Evolutionary conservation across 1,140 invertebrate species (phyloP).

Genomic region (Helicoverpa zea): DNA sequence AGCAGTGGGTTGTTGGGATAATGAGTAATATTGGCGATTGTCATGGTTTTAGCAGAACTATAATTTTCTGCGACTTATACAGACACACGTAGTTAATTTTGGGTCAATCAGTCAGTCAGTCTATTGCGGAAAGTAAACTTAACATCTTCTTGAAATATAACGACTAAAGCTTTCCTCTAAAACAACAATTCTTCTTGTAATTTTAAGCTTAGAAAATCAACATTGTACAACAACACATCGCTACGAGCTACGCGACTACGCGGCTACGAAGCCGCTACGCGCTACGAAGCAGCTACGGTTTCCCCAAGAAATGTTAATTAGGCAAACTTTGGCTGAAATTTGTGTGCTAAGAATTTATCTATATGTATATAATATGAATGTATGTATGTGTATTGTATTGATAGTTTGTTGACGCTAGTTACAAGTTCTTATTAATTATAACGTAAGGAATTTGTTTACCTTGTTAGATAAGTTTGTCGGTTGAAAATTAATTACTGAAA

Average conservation of each 20-base stretch:
- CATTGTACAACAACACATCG: slow-evolving; percentile 29
- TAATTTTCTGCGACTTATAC: no score
- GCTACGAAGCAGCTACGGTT: slow-evolving; percentile 19
- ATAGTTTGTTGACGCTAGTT: slow-evolving; percentile 3
- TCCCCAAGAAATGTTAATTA: slow-evolving; percentile 36
- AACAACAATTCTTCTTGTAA: not conserved
- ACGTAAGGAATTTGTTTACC: slow-evolving; percentile 2
- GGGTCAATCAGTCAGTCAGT: no score
- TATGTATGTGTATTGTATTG: slow-evolving; percentile 1
- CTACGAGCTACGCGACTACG: slow-evolving; percentile 14
- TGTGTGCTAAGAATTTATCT: slow-evolving; percentile 28
- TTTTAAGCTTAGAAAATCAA: slow-evolving; percentile 28
- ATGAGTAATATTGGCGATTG: no score
- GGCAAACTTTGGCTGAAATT: slow-evolving; percentile 28
- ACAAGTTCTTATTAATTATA: slow-evolving; percentile 18
- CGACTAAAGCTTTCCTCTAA: not conserved
- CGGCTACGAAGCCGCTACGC: slow-evolving; percentile 18
- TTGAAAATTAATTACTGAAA: slow-evolving; percentile 6
- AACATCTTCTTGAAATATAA: not conserved
- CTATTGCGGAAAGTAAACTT: not conserved
- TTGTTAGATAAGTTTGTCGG: not conserved
- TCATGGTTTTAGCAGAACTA: no score
- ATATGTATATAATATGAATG: not conserved
- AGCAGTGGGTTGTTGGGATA: not conserved
- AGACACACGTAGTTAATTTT: no score